A percentile compares a stretch with the other conserved stretches of the same genome.
Evolutionary conservation across 2,888 invertebrate genomes (phyloP).

Genomic region (Cheilosia variabilis): DNA sequence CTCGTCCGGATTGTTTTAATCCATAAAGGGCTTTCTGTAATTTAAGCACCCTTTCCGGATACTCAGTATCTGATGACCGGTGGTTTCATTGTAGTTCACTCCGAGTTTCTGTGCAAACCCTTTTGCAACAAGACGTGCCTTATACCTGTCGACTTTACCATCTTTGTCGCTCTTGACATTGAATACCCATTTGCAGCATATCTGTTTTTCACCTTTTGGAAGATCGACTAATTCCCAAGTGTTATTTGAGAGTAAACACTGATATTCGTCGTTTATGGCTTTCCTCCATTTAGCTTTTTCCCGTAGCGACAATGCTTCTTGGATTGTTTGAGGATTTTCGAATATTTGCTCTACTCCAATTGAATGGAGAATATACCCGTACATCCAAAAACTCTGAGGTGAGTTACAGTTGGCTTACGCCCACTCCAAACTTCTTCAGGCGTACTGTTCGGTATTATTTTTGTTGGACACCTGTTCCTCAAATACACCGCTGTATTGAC

Average conservation of each 20-base stretch:
- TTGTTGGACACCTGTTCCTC: slow-evolving; percentile 53
- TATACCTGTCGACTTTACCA: too few relatives aligned
- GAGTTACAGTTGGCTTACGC: slow-evolving; percentile 27
- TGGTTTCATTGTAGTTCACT: too few relatives aligned
- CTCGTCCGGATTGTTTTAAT: slow-evolving; percentile 36
- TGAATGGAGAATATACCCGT: too few relatives aligned
- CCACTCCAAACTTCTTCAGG: slow-evolving; percentile 61
- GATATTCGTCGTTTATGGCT: slow-evolving; percentile 14
- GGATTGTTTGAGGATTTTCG: slow-evolving; percentile 22
- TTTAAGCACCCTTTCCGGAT: slow-evolving; percentile 68
- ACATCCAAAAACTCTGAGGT: slow-evolving; percentile 47
- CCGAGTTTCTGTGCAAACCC: too few relatives aligned
- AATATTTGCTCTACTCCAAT: too few relatives aligned
- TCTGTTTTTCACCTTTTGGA: neutral
- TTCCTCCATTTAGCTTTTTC: slow-evolving; percentile 3
- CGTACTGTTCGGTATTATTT: slow-evolving; percentile 34
- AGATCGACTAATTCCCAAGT: slow-evolving; percentile 39
- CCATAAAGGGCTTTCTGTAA: slow-evolving; percentile 75
- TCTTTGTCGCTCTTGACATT: too few relatives aligned
- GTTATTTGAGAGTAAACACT: slow-evolving; percentile 9
- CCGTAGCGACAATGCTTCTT: slow-evolving; percentile 13
- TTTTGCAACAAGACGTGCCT: too few relatives aligned
- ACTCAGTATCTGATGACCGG: too few relatives aligned
- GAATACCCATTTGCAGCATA: too few relatives aligned
- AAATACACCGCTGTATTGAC: slow-evolving; percentile 66